Base-by-base conservation (phyloP, 2,888 invertebrate genomes). In the Pilophorus perplexus region DNA sequence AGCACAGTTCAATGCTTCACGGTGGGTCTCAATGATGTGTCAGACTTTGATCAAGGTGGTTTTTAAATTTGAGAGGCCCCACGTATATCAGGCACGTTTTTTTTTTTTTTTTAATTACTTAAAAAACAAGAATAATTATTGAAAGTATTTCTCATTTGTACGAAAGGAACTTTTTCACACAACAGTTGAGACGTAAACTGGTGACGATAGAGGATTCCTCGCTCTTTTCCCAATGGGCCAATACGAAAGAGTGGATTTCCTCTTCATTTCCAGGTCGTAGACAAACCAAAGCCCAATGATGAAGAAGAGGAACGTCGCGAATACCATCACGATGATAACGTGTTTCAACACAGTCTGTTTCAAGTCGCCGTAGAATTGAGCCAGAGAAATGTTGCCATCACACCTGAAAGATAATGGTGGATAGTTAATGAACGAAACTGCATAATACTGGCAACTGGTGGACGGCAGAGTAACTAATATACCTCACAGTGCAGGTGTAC, bases 111-210 rank as follows among this genome's bases (percentile, higher is more conserved):
- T n/a, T n/a, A n/a, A n/a, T n/a, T n/a, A n/a, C n/a, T n/a, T n/a
- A n/a, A n/a, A n/a, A n/a, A n/a, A 10, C 10, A 33, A 10, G 6
- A 33, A 6, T 33, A 33, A 10, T 33, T 33, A 10, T 10, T 33
- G 33, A 33, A 33, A 33, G 37, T 33, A 10, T 33, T 33, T 33
- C 33, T 10, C n/a, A n/a, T n/a, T n/a, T n/a, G n/a, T n/a, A n/a
- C n/a, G n/a, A n/a, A n/a, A n/a, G n/a, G n/a, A 42, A 16, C 14
- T 14, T 5, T 50, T 3, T 65, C 54, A 68, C 1, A 55, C 62
- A 16, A 67, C 64, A 10, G 68, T 68, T 2, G 68, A 55, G 16
- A 67, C 33, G 40, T 68, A 68, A 4, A 68, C 68, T 12, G 64
- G 50, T 14, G 54, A 42, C 3, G 14, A 20, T 23, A 67, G 27